These are phyloP conservation scores for Eidolon helvum DNA, from an alignment of 2,113 vertebrate genomes.

Conservation along the genomic window DNA sequence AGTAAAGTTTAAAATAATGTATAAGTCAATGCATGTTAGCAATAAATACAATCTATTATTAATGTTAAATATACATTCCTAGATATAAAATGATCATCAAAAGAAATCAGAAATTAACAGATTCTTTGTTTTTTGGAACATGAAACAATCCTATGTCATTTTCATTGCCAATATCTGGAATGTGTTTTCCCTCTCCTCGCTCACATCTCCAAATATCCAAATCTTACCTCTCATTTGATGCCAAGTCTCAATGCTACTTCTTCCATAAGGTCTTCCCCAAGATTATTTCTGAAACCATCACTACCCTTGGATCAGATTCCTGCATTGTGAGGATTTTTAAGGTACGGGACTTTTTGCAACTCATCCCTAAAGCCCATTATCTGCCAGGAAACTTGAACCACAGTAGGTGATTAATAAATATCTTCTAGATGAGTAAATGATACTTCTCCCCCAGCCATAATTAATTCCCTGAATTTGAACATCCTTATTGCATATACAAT, in stretches of 20 bases:
- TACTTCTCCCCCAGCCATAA: not conserved
- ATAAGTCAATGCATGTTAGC: not conserved
- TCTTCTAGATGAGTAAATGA: not conserved
- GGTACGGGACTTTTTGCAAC: not conserved
- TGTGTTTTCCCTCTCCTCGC: not conserved
- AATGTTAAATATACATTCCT: not conserved
- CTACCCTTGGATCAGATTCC: not conserved
- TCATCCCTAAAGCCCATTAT: not conserved
- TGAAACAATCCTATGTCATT: not conserved
- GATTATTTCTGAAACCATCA: not conserved
- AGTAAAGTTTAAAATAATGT: not conserved
- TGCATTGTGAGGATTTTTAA: not conserved
- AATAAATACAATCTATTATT: not conserved
- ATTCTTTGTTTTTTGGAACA: not conserved
- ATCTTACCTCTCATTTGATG: not conserved
- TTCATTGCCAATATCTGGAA: not conserved
- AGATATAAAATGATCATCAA: not conserved
- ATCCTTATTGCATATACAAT: not conserved
- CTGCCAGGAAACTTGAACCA: not conserved
- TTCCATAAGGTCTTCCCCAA: not conserved
- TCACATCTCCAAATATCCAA: not conserved
- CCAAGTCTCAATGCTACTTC: not conserved
- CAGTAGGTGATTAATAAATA: not conserved
- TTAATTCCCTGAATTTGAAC: not conserved
- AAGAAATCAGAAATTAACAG: not conserved